These are phyloP conservation scores for Pterocles gutturalis DNA, from an alignment of 2,113 vertebrate genomes.

Conservation along the genomic window DNA sequence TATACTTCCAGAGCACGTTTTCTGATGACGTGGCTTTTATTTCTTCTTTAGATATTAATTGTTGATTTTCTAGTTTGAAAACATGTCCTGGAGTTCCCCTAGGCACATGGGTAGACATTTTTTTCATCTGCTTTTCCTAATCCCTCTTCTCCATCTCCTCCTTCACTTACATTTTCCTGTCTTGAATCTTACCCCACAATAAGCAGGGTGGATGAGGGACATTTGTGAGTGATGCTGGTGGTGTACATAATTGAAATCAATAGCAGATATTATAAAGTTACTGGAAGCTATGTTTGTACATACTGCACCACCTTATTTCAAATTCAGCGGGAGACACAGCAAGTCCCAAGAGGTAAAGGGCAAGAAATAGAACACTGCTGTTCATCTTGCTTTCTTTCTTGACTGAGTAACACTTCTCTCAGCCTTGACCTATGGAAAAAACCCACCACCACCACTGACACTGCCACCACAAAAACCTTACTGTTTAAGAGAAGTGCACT, in stretches of 20 bases:
- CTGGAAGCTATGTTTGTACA: background rate
- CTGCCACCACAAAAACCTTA: background rate
- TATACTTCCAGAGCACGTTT: constrained; percentile 46
- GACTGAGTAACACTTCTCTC: background rate
- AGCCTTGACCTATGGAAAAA: background rate
- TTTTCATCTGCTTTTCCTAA: background rate
- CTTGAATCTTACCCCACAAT: background rate
- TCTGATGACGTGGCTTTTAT: constrained; percentile 68
- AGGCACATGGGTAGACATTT: background rate
- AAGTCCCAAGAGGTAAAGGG: background rate
- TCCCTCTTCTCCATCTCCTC: background rate
- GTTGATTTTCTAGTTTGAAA: constrained; percentile 57
- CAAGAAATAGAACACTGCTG: background rate
- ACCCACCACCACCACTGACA: too few relatives aligned
- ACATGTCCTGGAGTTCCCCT: background rate
- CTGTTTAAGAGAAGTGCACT: background rate
- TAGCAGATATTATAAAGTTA: background rate
- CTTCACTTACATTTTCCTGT: background rate
- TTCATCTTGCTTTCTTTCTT: background rate
- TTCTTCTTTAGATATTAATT: constrained; percentile 78
- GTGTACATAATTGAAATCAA: background rate
- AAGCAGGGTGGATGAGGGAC: background rate
- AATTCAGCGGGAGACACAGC: background rate
- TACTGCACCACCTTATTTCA: background rate
- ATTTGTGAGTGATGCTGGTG: background rate